These are phyloP conservation scores for Antedon mediterranea DNA, from an alignment of 53 echinoderm and acorn worm genomes.

Conservation along the genomic window DNA sequence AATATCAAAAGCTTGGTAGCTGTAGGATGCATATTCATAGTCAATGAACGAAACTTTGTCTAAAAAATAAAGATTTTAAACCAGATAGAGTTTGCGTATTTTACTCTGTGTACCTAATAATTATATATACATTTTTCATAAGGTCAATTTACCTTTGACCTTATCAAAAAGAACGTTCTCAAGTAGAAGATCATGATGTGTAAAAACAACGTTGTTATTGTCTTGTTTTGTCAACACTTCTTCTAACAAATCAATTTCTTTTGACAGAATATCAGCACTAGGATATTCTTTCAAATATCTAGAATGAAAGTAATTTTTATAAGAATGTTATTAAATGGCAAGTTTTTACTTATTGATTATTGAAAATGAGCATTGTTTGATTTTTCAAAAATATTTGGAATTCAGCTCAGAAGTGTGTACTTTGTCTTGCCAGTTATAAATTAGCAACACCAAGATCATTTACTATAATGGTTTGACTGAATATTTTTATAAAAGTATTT, in stretches of 20 bases:
- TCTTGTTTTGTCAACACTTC: slow-evolving; percentile 27
- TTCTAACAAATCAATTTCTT: slow-evolving; percentile 38
- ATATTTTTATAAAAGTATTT: too few species aligned
- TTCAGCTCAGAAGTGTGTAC: too few species aligned
- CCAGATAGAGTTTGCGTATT: too few species aligned
- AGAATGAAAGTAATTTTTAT: too few species aligned
- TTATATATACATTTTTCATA: neutral
- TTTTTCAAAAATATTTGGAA: too few species aligned
- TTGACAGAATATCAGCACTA: slow-evolving; percentile 19
- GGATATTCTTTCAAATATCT: slow-evolving; percentile 17
- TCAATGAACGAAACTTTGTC: slow-evolving; percentile 74
- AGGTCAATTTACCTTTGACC: slow-evolving; percentile 45
- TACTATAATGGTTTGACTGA: too few species aligned
- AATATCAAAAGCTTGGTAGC: slow-evolving; percentile 78
- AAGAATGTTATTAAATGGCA: too few species aligned
- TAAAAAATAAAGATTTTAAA: slow-evolving; percentile 11
- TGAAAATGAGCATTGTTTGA: too few species aligned
- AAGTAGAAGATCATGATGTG: slow-evolving; percentile 72
- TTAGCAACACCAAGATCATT: too few species aligned
- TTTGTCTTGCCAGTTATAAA: too few species aligned
- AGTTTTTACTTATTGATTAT: too few species aligned
- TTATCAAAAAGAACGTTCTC: slow-evolving; percentile 62
- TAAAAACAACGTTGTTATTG: slow-evolving; percentile 50
- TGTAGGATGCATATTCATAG: slow-evolving; percentile 78
- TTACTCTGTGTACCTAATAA: too few species aligned